Evolutionary conservation across 2,113 vertebrate species (phyloP).

Genomic region (Cinclus mexicanus): DNA sequence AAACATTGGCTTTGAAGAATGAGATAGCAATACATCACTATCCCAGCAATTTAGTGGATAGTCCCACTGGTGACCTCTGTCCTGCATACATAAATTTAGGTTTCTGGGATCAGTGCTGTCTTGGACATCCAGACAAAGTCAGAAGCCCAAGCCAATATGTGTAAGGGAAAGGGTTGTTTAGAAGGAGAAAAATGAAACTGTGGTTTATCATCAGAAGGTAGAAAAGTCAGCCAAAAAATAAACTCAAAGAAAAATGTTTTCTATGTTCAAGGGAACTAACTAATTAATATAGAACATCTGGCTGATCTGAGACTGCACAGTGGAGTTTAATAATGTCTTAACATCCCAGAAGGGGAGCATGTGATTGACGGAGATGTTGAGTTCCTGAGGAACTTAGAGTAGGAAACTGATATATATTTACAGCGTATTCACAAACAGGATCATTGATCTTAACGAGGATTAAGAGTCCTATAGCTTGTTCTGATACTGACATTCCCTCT

Average conservation of each 20-base stretch:
- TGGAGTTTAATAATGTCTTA: not conserved
- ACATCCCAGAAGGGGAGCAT: rapidly evolving
- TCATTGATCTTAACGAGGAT: not conserved
- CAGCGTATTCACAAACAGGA: not conserved
- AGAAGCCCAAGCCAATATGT: not conserved
- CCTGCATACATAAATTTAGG: not conserved
- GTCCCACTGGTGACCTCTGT: not conserved
- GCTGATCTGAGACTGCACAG: not conserved
- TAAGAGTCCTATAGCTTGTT: not conserved
- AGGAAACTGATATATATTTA: not conserved
- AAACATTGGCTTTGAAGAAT: not conserved
- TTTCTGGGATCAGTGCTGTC: not conserved
- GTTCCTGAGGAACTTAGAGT: not conserved
- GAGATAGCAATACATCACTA: not conserved
- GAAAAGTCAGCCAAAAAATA: not conserved
- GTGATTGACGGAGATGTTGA: not conserved
- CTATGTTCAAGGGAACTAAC: not conserved
- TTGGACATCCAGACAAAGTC: not conserved
- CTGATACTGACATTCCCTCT: not conserved
- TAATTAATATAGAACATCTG: not conserved
- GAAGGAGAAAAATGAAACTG: not conserved
- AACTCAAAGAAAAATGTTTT: not conserved
- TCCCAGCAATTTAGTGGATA: not conserved
- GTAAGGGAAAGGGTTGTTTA: not conserved
- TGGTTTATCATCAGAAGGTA: not conserved